A percentile compares a stretch with the other conserved stretches of the same genome.
Evolutionary conservation across 2,113 vertebrate genomes (phyloP).

Genomic region (Riparia riparia): DNA sequence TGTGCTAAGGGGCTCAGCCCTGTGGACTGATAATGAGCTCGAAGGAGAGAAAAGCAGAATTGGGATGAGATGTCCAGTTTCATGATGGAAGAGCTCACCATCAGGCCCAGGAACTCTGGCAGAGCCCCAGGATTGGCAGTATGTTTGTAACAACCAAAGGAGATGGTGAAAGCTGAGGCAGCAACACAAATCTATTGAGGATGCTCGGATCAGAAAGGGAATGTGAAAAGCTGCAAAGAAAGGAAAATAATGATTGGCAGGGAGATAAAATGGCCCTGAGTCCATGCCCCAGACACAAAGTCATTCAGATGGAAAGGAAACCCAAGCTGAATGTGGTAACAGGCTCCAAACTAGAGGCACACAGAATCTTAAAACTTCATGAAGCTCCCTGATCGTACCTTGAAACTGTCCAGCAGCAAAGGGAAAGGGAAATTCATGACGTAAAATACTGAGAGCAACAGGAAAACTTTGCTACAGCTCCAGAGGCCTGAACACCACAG

Average conservation of each 20-base stretch:
- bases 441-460: neutral
- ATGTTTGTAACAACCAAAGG: neutral
- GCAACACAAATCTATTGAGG: neutral
- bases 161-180: neutral
- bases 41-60: neutral
- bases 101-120: neutral
- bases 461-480: neutral
- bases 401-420: neutral
- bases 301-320: neutral
- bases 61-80: neutral
- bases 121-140: neutral
- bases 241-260: neutral
- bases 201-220: neutral
- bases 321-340: fast-evolving
- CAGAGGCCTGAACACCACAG: neutral
- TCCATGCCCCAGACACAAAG: neutral
- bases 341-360: neutral
- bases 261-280: neutral
- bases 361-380: neutral
- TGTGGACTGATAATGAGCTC: neutral
- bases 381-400: neutral
- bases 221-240: neutral
- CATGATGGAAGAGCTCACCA: neutral
- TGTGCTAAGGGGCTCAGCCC: neutral
- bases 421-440: neutral